Evolutionary conservation across 1,140 invertebrate species (phyloP).

Genomic region (Halictus rubicundus): DNA sequence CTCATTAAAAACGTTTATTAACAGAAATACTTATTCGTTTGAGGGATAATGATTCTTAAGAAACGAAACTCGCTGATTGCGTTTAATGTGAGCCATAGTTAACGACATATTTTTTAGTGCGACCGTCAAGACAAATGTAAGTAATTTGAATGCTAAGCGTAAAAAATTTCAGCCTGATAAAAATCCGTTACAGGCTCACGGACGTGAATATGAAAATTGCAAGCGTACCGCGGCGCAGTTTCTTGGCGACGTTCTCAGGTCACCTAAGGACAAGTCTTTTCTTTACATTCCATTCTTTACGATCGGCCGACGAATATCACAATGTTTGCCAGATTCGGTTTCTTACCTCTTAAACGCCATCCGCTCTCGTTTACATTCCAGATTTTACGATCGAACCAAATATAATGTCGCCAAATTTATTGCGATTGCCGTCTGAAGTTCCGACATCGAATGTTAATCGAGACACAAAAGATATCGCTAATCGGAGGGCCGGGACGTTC

Average conservation of each 20-base stretch:
- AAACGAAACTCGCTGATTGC: background rate
- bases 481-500: background rate
- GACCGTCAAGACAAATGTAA: background rate
- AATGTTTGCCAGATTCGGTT: slow-evolving; percentile 47
- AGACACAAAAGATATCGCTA: slow-evolving; percentile 10
- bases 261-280: slow-evolving; percentile 43
- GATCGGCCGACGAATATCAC: slow-evolving; percentile 44
- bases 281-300: slow-evolving; percentile 51
- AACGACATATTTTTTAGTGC: background rate
- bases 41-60: background rate
- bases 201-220: background rate
- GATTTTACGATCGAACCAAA: slow-evolving; percentile 37
- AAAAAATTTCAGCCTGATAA: too few relatives aligned
- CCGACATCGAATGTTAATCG: slow-evolving; percentile 12
- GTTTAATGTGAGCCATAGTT: background rate
- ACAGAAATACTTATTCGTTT: too few relatives aligned
- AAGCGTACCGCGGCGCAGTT: background rate
- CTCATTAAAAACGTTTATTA: too few relatives aligned
- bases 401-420: slow-evolving; percentile 42
- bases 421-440: slow-evolving; percentile 5
- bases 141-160: background rate
- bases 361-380: slow-evolving; percentile 44
- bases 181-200: too few relatives aligned
- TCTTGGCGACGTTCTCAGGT: slow-evolving; percentile 31
- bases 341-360: slow-evolving; percentile 22